phyloP scores from a whole-genome alignment of 2,888 invertebrate species.

The Acleris literana region DNA sequence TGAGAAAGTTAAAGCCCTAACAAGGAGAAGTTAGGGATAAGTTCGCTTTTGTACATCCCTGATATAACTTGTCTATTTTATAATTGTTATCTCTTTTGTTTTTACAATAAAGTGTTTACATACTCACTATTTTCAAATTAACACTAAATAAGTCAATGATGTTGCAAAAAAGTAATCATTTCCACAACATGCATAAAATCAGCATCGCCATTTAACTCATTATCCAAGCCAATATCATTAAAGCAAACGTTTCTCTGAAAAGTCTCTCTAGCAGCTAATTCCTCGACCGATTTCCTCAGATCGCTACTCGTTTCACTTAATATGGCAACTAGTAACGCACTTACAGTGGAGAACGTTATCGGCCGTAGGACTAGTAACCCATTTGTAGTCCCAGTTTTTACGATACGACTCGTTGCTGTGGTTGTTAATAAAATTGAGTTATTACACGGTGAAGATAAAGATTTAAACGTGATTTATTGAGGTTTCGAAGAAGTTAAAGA shows the following conservation, averaged over 20 bases:
- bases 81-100: no score
- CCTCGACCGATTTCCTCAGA: conserved; percentile 52
- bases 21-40: no score
- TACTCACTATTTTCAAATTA: no score
- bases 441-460: conserved; percentile 1
- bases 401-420: conserved; percentile 13
- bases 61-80: no score
- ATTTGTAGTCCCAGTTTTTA: conserved; percentile 29
- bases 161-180: no score
- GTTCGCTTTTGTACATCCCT: no score
- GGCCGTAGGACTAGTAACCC: conserved; percentile 34
- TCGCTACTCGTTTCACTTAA: conserved; percentile 51
- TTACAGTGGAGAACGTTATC: conserved; percentile 31
- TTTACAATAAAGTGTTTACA: no score
- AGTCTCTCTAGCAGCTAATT: conserved; percentile 41
- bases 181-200: no score
- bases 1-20: no score
- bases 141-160: no score
- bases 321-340: conserved; percentile 51
- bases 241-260: conserved; percentile 16
- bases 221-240: conserved; percentile 4
- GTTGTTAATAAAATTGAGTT: conserved; percentile 20
- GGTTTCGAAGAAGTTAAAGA: background rate
- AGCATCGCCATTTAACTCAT: background rate
- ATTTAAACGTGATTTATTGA: conserved; percentile 2